Conservation (phyloP, 2,888 invertebrate genomes). For the Eilema sororculum region DNA sequence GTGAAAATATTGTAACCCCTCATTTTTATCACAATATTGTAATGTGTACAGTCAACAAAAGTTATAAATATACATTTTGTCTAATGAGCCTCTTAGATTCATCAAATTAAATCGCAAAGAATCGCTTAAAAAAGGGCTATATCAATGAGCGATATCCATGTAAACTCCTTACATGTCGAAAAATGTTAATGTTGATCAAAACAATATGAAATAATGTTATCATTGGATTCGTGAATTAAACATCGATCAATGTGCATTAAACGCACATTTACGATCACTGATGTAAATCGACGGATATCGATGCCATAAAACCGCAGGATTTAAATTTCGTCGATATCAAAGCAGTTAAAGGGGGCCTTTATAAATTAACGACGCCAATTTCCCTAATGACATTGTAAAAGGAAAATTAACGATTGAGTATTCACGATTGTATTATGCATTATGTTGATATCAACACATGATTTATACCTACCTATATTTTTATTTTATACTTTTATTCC, state of each 20-base stretch:
- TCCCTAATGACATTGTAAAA: constrained; percentile 86
- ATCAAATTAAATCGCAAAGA: too few relatives aligned
- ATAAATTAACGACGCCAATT: constrained; percentile 85
- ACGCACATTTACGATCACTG: constrained; percentile 61
- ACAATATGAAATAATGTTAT: constrained; percentile 18
- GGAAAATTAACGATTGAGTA: constrained; percentile 81
- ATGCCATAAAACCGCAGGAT: constrained; percentile 82
- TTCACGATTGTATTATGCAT: constrained; percentile 64
- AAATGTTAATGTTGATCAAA: background rate
- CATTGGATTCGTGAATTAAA: constrained; percentile 63
- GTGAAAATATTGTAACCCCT: background rate
- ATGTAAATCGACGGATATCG: constrained; percentile 78
- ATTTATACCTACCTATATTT: too few relatives aligned
- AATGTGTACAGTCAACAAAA: background rate
- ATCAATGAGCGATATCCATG: too few relatives aligned
- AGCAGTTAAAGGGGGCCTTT: constrained; percentile 78
- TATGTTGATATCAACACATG: constrained; percentile 23
- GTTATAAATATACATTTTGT: too few relatives aligned
- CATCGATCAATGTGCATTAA: constrained; percentile 68
- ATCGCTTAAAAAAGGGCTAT: too few relatives aligned
- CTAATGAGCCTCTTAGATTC: too few relatives aligned
- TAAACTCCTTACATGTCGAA: background rate
- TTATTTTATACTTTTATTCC: too few relatives aligned
- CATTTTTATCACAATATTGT: background rate
- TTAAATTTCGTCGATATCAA: constrained; percentile 82